Evolutionary conservation across 37 sponge, comb jelly and placozoan genomes (phyloP), one percentile per base, ranked within the genome.

Genomic region (Amphimedon queenslandica): DNA sequence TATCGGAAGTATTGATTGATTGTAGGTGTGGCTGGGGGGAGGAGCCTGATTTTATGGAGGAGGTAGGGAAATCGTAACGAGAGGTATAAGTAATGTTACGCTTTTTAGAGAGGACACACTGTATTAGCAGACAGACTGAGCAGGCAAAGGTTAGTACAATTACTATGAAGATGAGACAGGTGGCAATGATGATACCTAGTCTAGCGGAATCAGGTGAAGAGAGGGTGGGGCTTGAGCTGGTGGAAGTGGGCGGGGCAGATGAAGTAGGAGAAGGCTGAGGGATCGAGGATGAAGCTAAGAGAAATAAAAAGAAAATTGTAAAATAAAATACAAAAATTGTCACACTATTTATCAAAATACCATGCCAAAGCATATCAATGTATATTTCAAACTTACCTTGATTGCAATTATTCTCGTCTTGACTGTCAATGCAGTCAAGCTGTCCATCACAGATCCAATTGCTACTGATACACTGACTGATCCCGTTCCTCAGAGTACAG

Each of bases 221-320:
- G 53, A 16, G 42, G 13, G 47, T 70, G 32, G 8, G 39, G 55
- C 6, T 70, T 4, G 25, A 41, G 8, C 23, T 6, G 11, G 29
- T 70, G 32, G 8, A 36, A 10, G 35, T 67, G 68, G 23, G 34
- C 8, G 71, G 28, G 36, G 71, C 16, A 41, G 53, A 16, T 55
- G 73, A 32, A 27, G 58, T 5, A 35, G 58, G 34, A 6, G 73
- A 70, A 16, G 73, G 25, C 10, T 10, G 58, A 28, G 57, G 55
- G 51, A 37, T 4, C 55, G 73, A 55, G 27, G 4, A 51, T 33
- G 36, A 56, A 42, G 73, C 23, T 25, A 37, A 53, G 5, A 23
- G 29, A 56, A 58, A 56, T 2, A 13, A n/a, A 42, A 58, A 53
- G 2, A 6, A 5, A n/a, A n/a, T 6, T 25, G 28, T 11, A n/a